Base-by-base conservation (phyloP, 1,140 invertebrate genomes). In the Monochamus saltuarius region DNA sequence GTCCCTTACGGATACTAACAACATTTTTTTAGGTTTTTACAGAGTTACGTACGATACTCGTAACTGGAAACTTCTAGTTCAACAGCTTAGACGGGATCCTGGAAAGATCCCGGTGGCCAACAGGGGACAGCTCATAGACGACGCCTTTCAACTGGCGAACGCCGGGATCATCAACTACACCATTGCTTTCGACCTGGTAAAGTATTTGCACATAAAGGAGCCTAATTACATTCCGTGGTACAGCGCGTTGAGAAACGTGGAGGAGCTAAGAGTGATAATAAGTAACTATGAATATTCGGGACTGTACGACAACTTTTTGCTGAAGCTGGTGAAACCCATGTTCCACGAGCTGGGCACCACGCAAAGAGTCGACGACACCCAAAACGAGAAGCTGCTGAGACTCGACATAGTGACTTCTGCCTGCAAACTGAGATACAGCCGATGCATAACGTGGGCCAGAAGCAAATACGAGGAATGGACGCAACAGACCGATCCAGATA, bases 91-190 rank as follows among this genome's bases (percentile, higher is more conserved):
- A 7, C 54, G 62, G 1, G 69, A 78, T 56, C 77, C 75, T 11
- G 62, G 73, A 1, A 70, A 80, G 9, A 87, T 90, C 64, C 78
- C 87, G 66, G 76, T 83, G 0, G 77, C 89, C 0, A 89, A 89
- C 56, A 81, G 89, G 40, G 87, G 85, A 0, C 87, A 89, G 65
- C 74, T 90, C 2, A 66, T 84, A 10, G 81, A 83, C 57, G 83
- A 85, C 59, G 75, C 81, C 2, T 79, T 84, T 17, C 77, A 76
- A 36, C 69, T 84, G 22, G 78, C 80, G 0, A 76, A 81, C 34
- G 78, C 81, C 13, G 83, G 83, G 0, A 66, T 81, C 11, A 57
- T 87, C n/a, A 78, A 81, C 66, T 87, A 87, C 65, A 78, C 75
- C 17, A 75, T 83, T 7, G 83, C 87, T 0, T 78, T 91, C 10